These are phyloP conservation scores for Eudasyphora cyanicolor DNA, from an alignment of 2,888 invertebrate genomes.

Conservation along the genomic window DNA sequence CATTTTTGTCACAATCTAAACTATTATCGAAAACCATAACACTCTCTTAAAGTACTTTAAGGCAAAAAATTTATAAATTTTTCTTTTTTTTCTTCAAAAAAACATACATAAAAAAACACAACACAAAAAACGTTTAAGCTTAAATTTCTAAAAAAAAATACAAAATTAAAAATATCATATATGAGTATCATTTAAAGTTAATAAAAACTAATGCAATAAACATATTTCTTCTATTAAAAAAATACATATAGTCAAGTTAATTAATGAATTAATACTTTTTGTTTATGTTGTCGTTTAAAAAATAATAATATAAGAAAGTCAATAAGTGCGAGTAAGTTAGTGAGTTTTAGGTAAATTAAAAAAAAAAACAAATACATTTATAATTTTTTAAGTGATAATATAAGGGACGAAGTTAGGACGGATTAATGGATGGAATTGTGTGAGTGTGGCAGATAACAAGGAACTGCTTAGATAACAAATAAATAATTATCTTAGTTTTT, in stretches of 20 bases:
- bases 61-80: conserved; percentile 32
- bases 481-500: conserved; percentile 39
- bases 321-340: conserved; percentile 60
- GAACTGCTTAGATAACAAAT: conserved; percentile 54
- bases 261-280: conserved; percentile 61
- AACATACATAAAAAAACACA: conserved; percentile 45
- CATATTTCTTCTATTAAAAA: not conserved
- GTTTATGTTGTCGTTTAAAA: conserved; percentile 36
- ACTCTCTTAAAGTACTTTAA: conserved; percentile 39
- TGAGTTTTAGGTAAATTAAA: conserved; percentile 28
- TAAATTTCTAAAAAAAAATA: conserved; percentile 41
- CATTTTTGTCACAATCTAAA: conserved; percentile 5
- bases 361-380: too few species aligned
- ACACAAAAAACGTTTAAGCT: conserved; percentile 13
- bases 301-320: conserved; percentile 38
- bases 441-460: conserved; percentile 52
- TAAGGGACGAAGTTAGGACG: too few species aligned
- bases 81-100: conserved; percentile 20
- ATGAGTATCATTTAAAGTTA: conserved; percentile 61
- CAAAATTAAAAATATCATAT: conserved; percentile 58
- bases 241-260: conserved; percentile 30
- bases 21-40: conserved; percentile 41
- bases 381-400: too few species aligned
- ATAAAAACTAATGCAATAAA: conserved; percentile 47
- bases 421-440: not conserved